A percentile compares a stretch with the other conserved stretches of the same genome.
Evolutionary conservation across 2,888 invertebrate genomes (phyloP).

Genomic region (Diloba caeruleocephala): DNA sequence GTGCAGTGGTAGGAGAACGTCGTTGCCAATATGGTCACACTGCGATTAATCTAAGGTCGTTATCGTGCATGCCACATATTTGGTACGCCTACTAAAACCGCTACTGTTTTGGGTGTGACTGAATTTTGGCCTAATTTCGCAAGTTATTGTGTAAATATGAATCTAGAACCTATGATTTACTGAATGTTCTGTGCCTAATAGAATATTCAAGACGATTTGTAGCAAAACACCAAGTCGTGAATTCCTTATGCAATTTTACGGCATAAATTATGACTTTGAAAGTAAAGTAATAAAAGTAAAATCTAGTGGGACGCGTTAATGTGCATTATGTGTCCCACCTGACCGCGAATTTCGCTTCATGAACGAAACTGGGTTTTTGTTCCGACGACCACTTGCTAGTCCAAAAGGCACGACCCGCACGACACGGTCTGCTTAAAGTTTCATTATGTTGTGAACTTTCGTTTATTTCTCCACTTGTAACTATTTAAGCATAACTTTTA

Average conservation of each 20-base stretch:
- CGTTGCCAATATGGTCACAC: slow-evolving; percentile 42
- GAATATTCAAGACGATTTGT: slow-evolving; percentile 13
- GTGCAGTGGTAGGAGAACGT: slow-evolving; percentile 33
- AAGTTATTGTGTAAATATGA: not conserved
- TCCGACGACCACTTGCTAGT: slow-evolving; percentile 42
- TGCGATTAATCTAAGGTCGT: slow-evolving; percentile 36
- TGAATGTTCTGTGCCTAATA: slow-evolving; percentile 10
- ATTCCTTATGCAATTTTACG: slow-evolving; percentile 29
- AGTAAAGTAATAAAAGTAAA: slow-evolving; percentile 26
- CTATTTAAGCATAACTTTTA: slow-evolving; percentile 73
- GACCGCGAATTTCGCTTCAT: slow-evolving; percentile 67
- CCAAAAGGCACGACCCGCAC: slow-evolving; percentile 52
- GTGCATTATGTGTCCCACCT: slow-evolving; percentile 55
- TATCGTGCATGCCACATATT: slow-evolving; percentile 24
- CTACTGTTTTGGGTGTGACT: slow-evolving; percentile 3
- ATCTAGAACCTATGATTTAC: not conserved
- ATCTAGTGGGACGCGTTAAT: slow-evolving; percentile 23
- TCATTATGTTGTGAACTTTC: slow-evolving; percentile 61
- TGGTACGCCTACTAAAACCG: slow-evolving; percentile 11
- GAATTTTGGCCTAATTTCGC: slow-evolving; percentile 8
- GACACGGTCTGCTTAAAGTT: slow-evolving; percentile 45
- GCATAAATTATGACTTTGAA: slow-evolving; percentile 17
- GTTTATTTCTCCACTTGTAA: slow-evolving; percentile 56
- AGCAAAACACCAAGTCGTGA: slow-evolving; percentile 17
- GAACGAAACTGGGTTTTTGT: slow-evolving; percentile 64